These are phyloP conservation scores for Hypotaenidia okinawae DNA, from an alignment of 2,797 vertebrate species.

Conservation along the genomic window DNA sequence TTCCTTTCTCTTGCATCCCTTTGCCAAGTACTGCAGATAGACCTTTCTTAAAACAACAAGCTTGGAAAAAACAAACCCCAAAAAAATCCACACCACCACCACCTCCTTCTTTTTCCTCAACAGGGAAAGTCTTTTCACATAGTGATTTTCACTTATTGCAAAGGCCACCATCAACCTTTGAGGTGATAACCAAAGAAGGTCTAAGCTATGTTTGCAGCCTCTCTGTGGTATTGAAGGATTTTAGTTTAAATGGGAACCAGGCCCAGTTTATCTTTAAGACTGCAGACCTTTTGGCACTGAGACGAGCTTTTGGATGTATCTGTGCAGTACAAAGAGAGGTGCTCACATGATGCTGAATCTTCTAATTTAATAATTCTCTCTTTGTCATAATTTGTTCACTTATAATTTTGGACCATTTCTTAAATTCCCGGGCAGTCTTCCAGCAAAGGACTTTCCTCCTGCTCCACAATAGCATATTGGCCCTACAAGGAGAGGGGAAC, in stretches of 20 bases:
- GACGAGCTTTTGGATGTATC: not conserved
- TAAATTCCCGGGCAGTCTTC: not conserved
- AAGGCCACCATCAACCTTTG: not conserved
- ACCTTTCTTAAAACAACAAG: not conserved
- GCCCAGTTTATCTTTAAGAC: not conserved
- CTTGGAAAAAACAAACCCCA: not conserved
- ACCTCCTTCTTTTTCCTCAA: not conserved
- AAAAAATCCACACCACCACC: not conserved
- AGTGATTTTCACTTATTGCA: not conserved
- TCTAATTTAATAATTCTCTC: not conserved
- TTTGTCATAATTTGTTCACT: not conserved
- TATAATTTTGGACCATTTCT: not conserved
- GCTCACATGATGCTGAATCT: not conserved
- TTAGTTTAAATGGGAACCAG: not conserved
- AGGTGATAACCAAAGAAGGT: not conserved
- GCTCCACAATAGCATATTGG: not conserved
- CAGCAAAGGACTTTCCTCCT: not conserved
- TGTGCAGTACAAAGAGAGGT: not conserved
- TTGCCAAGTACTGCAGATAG: not conserved
- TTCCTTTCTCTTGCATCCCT: not conserved
- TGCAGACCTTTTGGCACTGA: not conserved
- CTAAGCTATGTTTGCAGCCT: not conserved
- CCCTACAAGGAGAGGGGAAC: not conserved
- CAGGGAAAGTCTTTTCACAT: not conserved
- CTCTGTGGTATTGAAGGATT: not conserved